Conservation (phyloP, 2,888 invertebrate species). For the Scaptomyza polygonia region DNA sequence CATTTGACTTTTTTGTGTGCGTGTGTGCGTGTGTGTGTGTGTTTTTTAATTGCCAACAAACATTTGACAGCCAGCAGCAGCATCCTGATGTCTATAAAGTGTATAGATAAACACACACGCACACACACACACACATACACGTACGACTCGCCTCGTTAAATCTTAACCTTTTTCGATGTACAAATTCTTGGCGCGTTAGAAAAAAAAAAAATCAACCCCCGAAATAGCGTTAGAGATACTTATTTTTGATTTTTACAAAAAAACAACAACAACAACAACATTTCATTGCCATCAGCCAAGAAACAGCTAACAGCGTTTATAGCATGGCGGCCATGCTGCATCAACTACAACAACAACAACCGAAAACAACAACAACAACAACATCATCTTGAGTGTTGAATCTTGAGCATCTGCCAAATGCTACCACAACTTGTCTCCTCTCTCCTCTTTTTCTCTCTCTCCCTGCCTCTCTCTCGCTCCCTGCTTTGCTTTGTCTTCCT, state of each 20-base stretch:
- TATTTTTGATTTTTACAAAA: conserved; percentile 51
- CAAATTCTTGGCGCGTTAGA: conserved; percentile 30
- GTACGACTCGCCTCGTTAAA: conserved; percentile 2
- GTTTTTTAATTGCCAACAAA: conserved; percentile 77
- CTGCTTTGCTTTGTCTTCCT: conserved; percentile 1
- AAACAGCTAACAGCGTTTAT: conserved; percentile 7
- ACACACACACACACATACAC: conserved; percentile 14
- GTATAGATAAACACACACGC: conserved; percentile 39
- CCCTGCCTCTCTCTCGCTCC: neutral
- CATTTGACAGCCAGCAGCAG: conserved; percentile 67
- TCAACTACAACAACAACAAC: conserved; percentile 23
- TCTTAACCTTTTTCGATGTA: conserved; percentile 54
- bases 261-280: neutral
- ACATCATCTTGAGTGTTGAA: conserved; percentile 18
- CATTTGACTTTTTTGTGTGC: conserved; percentile 38
- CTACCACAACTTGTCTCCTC: conserved; percentile 1
- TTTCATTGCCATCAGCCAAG: conserved; percentile 40
- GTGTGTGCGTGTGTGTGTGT: too few relatives aligned
- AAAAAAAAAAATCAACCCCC: conserved; percentile 71
- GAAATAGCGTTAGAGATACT: conserved; percentile 71
- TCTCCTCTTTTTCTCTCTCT: neutral
- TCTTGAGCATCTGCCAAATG: conserved; percentile 60
- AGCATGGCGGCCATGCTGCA: conserved; percentile 52
- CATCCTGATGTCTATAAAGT: conserved; percentile 66
- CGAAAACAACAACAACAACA: conserved; percentile 2